Evolutionary conservation across 2,888 invertebrate genomes (phyloP).

Genomic region (Drosophila dives): DNA sequence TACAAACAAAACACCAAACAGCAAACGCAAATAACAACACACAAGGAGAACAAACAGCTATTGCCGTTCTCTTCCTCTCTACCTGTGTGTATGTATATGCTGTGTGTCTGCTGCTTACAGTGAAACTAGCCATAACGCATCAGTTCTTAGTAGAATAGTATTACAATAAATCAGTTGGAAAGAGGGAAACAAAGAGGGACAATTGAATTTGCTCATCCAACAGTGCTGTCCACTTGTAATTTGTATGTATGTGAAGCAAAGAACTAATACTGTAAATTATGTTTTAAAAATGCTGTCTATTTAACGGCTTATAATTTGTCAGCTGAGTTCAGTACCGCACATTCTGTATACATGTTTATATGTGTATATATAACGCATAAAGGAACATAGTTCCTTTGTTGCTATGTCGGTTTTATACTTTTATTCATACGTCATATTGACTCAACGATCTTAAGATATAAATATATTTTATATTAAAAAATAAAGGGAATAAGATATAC

Average conservation of each 20-base stretch:
- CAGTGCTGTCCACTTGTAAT: slow-evolving; percentile 33
- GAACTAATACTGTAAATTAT: not conserved
- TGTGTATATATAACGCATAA: not conserved
- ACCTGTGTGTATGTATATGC: not conserved
- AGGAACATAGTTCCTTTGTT: not conserved
- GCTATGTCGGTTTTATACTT: slow-evolving; percentile 20
- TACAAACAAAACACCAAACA: slow-evolving; percentile 35
- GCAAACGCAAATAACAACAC: slow-evolving; percentile 37
- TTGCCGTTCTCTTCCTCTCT: not conserved
- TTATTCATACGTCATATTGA: slow-evolving; percentile 27
- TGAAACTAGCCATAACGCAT: slow-evolving; percentile 37
- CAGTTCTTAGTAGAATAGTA: slow-evolving; percentile 24
- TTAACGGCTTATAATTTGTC: not conserved
- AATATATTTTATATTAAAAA: not conserved
- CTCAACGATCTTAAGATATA: slow-evolving; percentile 6
- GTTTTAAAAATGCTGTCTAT: not conserved
- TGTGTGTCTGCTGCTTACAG: slow-evolving; percentile 30
- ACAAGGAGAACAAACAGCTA: not conserved
- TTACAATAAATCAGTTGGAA: slow-evolving; percentile 14
- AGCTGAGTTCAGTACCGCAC: not conserved
- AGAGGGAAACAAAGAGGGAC: slow-evolving; percentile 17
- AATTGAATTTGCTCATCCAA: slow-evolving; percentile 55
- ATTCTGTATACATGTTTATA: slow-evolving; percentile 4
- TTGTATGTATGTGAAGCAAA: slow-evolving; percentile 1
- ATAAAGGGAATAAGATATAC: not conserved